phyloP scores from a whole-genome alignment of 2,888 invertebrate genomes.

The Gnatocerus cornutus region DNA sequence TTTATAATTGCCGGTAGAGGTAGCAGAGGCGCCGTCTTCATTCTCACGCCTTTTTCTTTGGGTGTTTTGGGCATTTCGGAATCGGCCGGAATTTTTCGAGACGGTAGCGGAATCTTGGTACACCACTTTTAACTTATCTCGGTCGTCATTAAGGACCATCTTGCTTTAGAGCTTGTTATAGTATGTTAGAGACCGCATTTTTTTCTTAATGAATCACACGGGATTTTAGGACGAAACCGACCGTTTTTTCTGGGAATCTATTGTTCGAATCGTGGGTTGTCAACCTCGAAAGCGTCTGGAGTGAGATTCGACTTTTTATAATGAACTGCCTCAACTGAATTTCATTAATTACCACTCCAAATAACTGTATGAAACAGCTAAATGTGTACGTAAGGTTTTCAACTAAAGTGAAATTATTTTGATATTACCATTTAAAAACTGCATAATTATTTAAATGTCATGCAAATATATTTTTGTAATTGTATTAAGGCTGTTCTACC shows the following conservation, averaged over 20 bases:
- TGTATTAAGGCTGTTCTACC: too few relatives aligned
- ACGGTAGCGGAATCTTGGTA: conserved; percentile 70
- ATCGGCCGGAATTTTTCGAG: conserved; percentile 62
- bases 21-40: conserved; percentile 61
- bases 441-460: conserved; percentile 51
- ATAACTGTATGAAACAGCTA: conserved; percentile 42
- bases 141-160: conserved; percentile 68
- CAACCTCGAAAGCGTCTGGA: conserved; percentile 11
- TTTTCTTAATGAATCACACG: conserved; percentile 67
- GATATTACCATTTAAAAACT: conserved; percentile 48
- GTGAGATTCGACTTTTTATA: conserved; percentile 10
- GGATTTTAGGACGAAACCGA: conserved; percentile 61
- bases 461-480: conserved; percentile 51
- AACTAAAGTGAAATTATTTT: conserved; percentile 41
- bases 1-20: conserved; percentile 67
- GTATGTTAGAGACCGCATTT: conserved; percentile 63
- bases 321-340: conserved; percentile 15
- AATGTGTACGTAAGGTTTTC: conserved; percentile 33
- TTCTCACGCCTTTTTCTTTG: conserved; percentile 64
- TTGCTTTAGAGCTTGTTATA: conserved; percentile 66
- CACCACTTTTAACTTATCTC: conserved; percentile 69
- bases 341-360: conserved; percentile 31
- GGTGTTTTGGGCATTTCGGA: conserved; percentile 52
- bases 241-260: conserved; percentile 60
- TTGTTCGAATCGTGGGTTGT: conserved; percentile 8